Evolutionary conservation across 2,888 invertebrate genomes (phyloP).

Genomic region (Entomobrya multifasciata): DNA sequence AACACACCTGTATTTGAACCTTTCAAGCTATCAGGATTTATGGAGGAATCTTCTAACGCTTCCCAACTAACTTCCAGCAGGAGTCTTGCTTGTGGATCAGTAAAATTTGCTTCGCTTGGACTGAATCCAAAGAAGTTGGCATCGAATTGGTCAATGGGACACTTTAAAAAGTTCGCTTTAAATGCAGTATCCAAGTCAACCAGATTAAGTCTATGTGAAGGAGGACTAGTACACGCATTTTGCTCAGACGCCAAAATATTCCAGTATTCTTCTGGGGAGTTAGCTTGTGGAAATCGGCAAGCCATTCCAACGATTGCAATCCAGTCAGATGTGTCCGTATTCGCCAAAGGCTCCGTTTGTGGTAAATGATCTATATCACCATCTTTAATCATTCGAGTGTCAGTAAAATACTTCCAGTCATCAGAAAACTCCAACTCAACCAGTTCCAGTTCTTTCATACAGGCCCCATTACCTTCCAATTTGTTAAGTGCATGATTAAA

Average conservation of each 20-base stretch:
- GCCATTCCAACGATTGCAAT: conserved; percentile 51
- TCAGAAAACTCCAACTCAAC: conserved; percentile 3
- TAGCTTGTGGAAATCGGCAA: conserved; percentile 46
- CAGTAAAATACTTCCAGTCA: not conserved
- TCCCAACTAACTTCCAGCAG: conserved; percentile 47
- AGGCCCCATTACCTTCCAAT: not conserved
- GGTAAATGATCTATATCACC: too few species aligned
- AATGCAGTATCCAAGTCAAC: not conserved
- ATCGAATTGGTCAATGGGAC: conserved; percentile 55
- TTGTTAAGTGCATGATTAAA: not conserved
- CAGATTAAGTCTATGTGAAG: not conserved
- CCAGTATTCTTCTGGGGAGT: conserved; percentile 58
- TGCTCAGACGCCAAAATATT: conserved; percentile 28
- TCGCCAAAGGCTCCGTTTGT: not conserved
- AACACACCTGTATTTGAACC: conserved; percentile 1
- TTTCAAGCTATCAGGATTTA: conserved; percentile 6
- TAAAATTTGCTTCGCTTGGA: conserved; percentile 19
- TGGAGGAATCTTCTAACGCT: conserved; percentile 34
- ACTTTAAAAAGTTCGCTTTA: conserved; percentile 37
- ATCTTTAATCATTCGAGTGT: not conserved
- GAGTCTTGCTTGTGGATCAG: conserved; percentile 33
- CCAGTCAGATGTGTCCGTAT: conserved; percentile 12
- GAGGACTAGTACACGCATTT: not conserved
- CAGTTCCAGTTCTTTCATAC: not conserved
- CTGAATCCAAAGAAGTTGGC: conserved; percentile 42